Percentiles rank a stretch among this genome's conserved stretches.
Conservation (phyloP, 1,140 invertebrate genomes). For the Hyles euphorbiae region DNA sequence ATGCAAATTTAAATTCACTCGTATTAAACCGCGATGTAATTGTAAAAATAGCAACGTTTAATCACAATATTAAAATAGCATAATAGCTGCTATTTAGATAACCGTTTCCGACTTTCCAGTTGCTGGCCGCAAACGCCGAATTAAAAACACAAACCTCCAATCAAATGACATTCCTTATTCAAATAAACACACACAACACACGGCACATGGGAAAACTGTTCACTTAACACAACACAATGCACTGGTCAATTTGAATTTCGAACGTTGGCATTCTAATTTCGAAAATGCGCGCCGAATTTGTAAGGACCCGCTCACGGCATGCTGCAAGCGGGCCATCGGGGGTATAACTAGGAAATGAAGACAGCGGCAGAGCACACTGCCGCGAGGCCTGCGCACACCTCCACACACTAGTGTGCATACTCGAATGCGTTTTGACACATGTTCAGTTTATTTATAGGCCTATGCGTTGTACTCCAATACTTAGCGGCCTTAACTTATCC, state of each 20-base stretch:
- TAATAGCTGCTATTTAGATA: constrained; percentile 11
- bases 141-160: constrained; percentile 29
- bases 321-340: constrained; percentile 69
- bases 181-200: constrained; percentile 5
- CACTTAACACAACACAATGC: constrained; percentile 33
- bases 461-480: constrained; percentile 1
- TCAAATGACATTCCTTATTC: constrained; percentile 6
- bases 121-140: constrained; percentile 15
- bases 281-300: constrained; percentile 52
- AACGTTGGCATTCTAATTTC: constrained; percentile 17
- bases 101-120: constrained; percentile 13
- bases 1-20: constrained; percentile 21
- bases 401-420: constrained; percentile 37
- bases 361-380: constrained; percentile 46
- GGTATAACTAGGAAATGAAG: constrained; percentile 69
- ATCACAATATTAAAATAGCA: constrained; percentile 8
- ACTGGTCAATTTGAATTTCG: constrained; percentile 31
- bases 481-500: not conserved
- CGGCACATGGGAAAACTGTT: not conserved
- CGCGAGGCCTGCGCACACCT: constrained; percentile 35
- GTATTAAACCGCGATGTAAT: not conserved
- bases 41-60: too few relatives aligned
- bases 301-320: constrained; percentile 67
- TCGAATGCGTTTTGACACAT: constrained; percentile 50
- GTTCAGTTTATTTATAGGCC: constrained; percentile 24